Base-by-base conservation (phyloP, 2,113 vertebrate genomes). In the Archocentrus centrarchus region DNA sequence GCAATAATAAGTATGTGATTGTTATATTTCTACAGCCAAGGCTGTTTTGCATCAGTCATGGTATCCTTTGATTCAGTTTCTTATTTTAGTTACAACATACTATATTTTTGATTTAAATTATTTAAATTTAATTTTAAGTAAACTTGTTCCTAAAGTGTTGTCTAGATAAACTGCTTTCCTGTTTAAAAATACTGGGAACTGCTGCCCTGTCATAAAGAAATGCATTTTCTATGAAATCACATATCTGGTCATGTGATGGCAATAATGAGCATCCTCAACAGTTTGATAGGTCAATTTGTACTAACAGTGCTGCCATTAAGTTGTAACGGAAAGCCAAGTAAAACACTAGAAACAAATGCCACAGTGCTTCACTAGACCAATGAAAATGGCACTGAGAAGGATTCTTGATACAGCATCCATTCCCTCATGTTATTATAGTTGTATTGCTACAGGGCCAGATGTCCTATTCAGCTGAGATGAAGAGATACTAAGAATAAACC, bases 391-490 rank as follows among this genome's bases (percentile, higher is more conserved):
- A 84, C 53, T 24, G 27, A 75, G 64, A 78, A 20, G 73, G 59
- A 80, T 60, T 81, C 59, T 87, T 79, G 32, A 91, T 83, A 44
- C 59, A 85, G 68, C 77, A 66, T 82, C 75, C 79, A 84, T 86
- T 92, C 86, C 87, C 86, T 83, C 76, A 0, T 76, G 82, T 68
- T 80, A 80, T 91, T 81, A 80, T 80, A 53, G 47, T 59, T 85
- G 85, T 77, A 79, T 77, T 83, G 79, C 83, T 75, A 77, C 44
- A 86, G 85, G 41, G 79, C 85, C 91, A 93, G 90, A 92, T 93
- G 93, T 92, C 92, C 87, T 41, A 82, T 90, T 94, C 88, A 92
- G 37, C 68, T 20, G 11, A 86, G 75, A 90, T 87, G 81, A 88
- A 89, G 83, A 81, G 83, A 89, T 82, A 80, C 91, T 70, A 76